Conservation (phyloP, 1,140 invertebrate genomes). For the Drosophila virilis region DNA sequence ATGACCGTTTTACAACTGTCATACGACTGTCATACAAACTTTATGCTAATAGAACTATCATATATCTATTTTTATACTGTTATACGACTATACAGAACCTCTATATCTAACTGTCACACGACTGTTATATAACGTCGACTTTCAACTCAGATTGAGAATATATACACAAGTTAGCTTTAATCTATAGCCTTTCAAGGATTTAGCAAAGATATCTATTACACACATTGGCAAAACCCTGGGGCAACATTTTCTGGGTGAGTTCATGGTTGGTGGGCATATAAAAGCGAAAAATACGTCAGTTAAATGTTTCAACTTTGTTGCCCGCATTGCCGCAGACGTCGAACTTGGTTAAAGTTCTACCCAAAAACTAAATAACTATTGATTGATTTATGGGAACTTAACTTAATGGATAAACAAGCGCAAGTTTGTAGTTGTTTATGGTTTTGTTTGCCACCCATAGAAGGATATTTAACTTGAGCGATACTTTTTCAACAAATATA, state of each 20-base stretch:
- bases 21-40: neutral
- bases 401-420: conserved; percentile 47
- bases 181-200: too few species aligned
- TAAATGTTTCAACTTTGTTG: neutral
- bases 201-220: neutral
- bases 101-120: neutral
- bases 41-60: neutral
- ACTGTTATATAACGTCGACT: neutral
- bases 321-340: conserved; percentile 55
- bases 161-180: too few species aligned
- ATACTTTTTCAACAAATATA: conserved; percentile 10
- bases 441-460: conserved; percentile 24
- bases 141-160: too few species aligned
- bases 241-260: neutral
- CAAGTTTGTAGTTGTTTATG: conserved; percentile 29
- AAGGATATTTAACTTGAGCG: conserved; percentile 45
- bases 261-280: neutral
- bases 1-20: neutral
- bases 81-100: too few species aligned
- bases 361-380: conserved; percentile 26
- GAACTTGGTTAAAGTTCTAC: conserved; percentile 5
- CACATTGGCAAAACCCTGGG: neutral
- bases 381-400: conserved; percentile 71
- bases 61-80: too few species aligned
- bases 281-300: neutral